A percentile compares a stretch with the other conserved stretches of the same genome.
Conservation (phyloP, 2,888 invertebrate genomes). For the Nephrotoma guestfalica region DNA sequence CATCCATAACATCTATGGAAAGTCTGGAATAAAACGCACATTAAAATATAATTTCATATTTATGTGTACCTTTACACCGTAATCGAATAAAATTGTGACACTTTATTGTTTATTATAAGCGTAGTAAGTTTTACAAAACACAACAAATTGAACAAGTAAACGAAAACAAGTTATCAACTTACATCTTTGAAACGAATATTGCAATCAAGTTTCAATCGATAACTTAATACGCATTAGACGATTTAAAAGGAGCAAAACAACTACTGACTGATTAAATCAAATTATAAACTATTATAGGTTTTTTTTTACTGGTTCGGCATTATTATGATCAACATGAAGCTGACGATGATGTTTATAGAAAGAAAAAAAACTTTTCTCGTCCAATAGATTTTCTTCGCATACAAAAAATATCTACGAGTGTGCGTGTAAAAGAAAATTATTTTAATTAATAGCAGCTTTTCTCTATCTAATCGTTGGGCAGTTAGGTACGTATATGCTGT, state of each 20-base stretch:
- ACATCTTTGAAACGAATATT: background rate
- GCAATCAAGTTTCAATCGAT: background rate
- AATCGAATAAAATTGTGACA: background rate
- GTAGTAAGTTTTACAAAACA: background rate
- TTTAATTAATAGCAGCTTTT: background rate
- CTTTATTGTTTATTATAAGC: background rate
- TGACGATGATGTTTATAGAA: background rate
- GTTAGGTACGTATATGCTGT: background rate
- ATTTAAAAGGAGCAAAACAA: background rate
- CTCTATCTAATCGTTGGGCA: background rate
- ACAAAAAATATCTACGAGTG: background rate
- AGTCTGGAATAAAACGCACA: too few relatives aligned
- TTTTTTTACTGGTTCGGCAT: background rate
- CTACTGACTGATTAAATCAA: background rate
- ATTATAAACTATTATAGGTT: background rate
- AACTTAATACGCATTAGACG: background rate
- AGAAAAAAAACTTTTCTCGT: background rate
- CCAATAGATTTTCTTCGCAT: background rate
- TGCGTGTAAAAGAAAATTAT: background rate
- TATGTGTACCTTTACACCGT: too few relatives aligned
- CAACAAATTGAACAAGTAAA: background rate
- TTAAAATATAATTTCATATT: too few relatives aligned
- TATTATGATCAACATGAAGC: background rate
- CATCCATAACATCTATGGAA: too few relatives aligned
- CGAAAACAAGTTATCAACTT: background rate